A percentile compares a stretch with the other conserved stretches of the same genome.
Conservation (phyloP, 1,140 invertebrate genomes). For the Philotrypesis tridentata region DNA sequence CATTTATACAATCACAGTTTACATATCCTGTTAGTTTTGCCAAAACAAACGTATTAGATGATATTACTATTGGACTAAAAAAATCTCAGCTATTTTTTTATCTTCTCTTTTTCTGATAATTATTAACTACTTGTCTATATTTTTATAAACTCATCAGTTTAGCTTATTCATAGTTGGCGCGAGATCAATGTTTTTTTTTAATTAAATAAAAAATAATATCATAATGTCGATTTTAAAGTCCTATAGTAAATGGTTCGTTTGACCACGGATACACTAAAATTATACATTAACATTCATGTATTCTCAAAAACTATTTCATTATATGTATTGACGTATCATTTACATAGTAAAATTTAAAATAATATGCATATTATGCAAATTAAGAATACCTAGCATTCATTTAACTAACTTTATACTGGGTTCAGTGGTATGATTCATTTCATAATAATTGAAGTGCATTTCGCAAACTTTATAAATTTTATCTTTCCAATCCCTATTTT, state of each 20-base stretch:
- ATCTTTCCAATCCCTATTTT: not conserved
- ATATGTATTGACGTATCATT: conserved; percentile 34
- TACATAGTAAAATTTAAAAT: conserved; percentile 42
- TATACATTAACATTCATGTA: conserved; percentile 39
- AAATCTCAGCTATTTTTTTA: conserved; percentile 24
- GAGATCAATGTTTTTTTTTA: conserved; percentile 19
- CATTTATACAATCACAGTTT: conserved; percentile 58
- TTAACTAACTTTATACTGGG: conserved; percentile 38
- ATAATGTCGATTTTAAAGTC: conserved; percentile 42
- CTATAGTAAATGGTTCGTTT: conserved; percentile 35
- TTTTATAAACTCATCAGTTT: not conserved
- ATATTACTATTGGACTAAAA: conserved; percentile 36
- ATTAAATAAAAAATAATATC: not conserved
- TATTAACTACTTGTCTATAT: not conserved
- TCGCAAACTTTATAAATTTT: not conserved
- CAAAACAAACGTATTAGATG: conserved; percentile 28
- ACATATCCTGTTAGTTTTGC: conserved; percentile 47
- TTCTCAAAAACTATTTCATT: conserved; percentile 25
- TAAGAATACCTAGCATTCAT: conserved; percentile 44
- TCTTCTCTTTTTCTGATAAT: not conserved
- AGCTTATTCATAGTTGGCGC: not conserved
- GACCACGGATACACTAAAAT: conserved; percentile 49
- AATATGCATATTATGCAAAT: conserved; percentile 44
- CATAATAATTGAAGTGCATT: conserved; percentile 1
- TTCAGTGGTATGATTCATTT: conserved; percentile 19